phyloP scores from a whole-genome alignment of 2,888 invertebrate species.

The Clistopyga incitator region DNA sequence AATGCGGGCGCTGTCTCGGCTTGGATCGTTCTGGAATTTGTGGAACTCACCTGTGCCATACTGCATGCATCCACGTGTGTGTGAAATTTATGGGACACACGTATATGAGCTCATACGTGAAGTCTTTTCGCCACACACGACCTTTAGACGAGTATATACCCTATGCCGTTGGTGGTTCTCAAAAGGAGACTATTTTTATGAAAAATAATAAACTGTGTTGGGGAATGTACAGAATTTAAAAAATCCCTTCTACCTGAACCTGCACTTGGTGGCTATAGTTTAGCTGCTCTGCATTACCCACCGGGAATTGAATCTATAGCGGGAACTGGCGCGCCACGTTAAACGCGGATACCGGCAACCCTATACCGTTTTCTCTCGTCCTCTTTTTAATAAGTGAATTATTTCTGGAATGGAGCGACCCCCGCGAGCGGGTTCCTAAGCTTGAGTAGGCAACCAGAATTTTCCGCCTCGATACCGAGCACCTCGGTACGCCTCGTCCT shows the following conservation, averaged over 20 bases:
- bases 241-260: not conserved
- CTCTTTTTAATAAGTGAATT: conserved; percentile 12
- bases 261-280: not conserved
- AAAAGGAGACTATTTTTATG: not conserved
- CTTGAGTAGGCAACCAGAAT: conserved; percentile 12
- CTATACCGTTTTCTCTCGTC: not conserved
- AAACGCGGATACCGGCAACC: not conserved
- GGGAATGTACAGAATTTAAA: conserved; percentile 7
- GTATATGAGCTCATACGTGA: not conserved
- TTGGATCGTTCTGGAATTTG: conserved; percentile 73
- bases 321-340: not conserved
- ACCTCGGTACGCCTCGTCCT: not conserved
- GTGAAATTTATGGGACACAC: conserved; percentile 32
- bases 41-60: conserved; percentile 50
- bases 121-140: not conserved
- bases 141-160: not conserved
- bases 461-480: conserved; percentile 3
- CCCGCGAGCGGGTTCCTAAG: not conserved
- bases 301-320: not conserved
- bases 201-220: not conserved
- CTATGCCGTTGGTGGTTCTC: not conserved
- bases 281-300: not conserved
- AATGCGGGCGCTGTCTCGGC: conserved; percentile 71
- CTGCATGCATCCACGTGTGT: conserved; percentile 9
- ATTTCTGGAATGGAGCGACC: conserved; percentile 13